Evolutionary conservation across 2,888 invertebrate species (phyloP), one percentile per base, ranked within the genome.

Genomic region (Rugalucina vietnamica): DNA sequence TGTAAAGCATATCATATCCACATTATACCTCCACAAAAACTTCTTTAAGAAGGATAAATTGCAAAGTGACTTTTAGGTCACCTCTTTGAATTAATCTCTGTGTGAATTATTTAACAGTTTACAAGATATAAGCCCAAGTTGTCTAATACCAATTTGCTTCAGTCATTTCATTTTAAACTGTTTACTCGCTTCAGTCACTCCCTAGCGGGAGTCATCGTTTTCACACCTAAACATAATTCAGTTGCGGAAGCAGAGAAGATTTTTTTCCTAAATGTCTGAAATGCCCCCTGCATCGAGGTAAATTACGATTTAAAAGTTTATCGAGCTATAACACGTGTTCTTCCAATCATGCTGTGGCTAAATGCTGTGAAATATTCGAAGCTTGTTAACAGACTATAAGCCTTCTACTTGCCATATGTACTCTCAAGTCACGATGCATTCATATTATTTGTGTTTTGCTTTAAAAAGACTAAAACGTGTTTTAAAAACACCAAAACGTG

Each of bases 91-190:
- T n/a, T 65, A n/a, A 65, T 65, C 65, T 24, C 18, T 32, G 65
- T 65, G 65, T 65, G 65, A 65, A 65, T 65, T 65, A 65, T 65
- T 65, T 65, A 65, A 65, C 65, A 65, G 65, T 65, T 65, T 65
- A 65, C 65, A 65, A 65, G 65, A 34, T 65, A 65, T 34, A 65
- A 65, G 24, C 65, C 65, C 65, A 65, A 65, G 65, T n/a, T 34
- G 65, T 65, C 32, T 65, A 65, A 65, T 65, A 65, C 65, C 65
- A 65, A 65, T 65, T 65, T 65, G 65, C 65, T 65, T 34, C 65
- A 34, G 65, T 65, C 65, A 65, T 65, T 34, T 65, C 34, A 65
- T 21, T 65, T 65, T 65, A 65, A 65, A 34, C 32, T 29, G 65
- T 65, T 65, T 65, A 65, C 65, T 32, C 65, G 65, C 65, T 65